Evolutionary conservation across 2,113 vertebrate genomes (phyloP), one percentile per base, ranked within the genome.

Genomic region (Ascaphus truei): DNA sequence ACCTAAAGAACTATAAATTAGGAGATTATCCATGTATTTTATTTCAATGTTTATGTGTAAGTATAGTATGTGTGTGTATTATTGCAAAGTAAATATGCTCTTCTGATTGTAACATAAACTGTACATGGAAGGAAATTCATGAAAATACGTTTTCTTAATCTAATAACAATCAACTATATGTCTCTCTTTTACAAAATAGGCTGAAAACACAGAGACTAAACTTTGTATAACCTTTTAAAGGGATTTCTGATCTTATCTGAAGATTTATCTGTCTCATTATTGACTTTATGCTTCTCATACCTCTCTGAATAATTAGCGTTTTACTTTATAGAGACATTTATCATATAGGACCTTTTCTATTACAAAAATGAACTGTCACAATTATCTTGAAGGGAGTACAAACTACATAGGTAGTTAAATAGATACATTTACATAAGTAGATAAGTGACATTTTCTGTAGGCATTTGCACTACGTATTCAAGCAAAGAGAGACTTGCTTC

Each of bases 211-310:
- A 60, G 30, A 69, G 66, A 69, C 66, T 69, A 60, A 69, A 69
- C 66, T 69, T 60, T 36, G 16, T 27, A 51, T 60, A 60, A 47
- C 39, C 53, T 68, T 36, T 8, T 57, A 68, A 69, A 59, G 31
- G 31, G 56, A 55, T 69, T 69, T 56, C 66, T 69, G 66, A 69
- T 69, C 43, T 60, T 69, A 69, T 69, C 66, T 30, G 34, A 27
- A 12, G 23, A 12, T 22, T 16, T 50, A 22, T 23, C 43, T 69
- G 56, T 69, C 66, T 55, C 56, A 39, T 50, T 51, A n/a, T 39
- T 18, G 18, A 37, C 56, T 11, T 3, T 30, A 13, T 37, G 36
- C 23, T n/a, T n/a, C n/a, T n/a, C n/a, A n/a, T n/a, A n/a, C n/a
- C n/a, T n/a, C n/a, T n/a, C n/a, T n/a, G n/a, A n/a, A n/a, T n/a